Evolutionary conservation across 2,113 vertebrate species (phyloP).

Genomic region (Lates calcarifer): DNA sequence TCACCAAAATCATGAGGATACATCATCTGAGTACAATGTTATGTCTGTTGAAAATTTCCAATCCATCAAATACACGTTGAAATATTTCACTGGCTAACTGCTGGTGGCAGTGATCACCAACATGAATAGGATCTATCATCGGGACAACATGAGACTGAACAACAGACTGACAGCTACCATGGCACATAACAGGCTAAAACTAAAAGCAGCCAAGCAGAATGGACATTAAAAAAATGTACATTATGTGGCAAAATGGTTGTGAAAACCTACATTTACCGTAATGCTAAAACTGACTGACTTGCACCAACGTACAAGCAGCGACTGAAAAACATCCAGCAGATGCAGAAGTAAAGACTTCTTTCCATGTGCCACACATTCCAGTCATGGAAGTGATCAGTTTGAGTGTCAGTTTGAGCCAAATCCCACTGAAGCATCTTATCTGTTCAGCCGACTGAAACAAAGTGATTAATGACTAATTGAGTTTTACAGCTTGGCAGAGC

Average conservation of each 20-base stretch:
- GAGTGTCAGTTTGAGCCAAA: conserved; percentile 37
- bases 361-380: background rate
- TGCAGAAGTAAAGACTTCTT: background rate
- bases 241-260: background rate
- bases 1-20: no score
- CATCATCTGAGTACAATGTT: no score
- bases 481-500: conserved; percentile 37
- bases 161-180: conserved; percentile 1
- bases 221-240: background rate
- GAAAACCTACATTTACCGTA: background rate
- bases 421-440: conserved; percentile 61
- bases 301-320: background rate
- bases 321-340: background rate
- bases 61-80: no score
- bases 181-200: background rate
- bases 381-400: conserved; percentile 14
- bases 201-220: background rate
- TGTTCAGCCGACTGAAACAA: conserved; percentile 52
- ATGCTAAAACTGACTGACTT: background rate
- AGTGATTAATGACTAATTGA: conserved; percentile 66
- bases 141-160: no score
- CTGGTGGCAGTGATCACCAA: no score
- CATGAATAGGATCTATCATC: no score
- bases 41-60: background rate
- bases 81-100: no score